Evolutionary conservation across 2,113 vertebrate genomes (phyloP).

Genomic region (Ciconia stormi): DNA sequence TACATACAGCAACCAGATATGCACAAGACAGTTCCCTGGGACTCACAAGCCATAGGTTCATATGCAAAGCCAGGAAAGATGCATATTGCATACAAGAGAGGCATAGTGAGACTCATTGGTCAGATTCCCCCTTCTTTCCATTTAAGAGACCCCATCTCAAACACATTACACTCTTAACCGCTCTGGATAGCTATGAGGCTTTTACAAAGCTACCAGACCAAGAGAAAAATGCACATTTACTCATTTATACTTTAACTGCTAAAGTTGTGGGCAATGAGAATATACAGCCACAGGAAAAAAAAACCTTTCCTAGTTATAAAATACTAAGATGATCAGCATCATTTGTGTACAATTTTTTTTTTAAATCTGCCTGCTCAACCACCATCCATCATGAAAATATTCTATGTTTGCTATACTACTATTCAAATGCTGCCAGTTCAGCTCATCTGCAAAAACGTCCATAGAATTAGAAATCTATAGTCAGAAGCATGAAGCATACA

Average conservation of each 20-base stretch:
- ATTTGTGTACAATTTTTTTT: background rate
- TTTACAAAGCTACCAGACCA: background rate
- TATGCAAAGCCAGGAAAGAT: background rate
- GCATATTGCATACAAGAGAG: background rate
- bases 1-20: background rate
- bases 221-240: background rate
- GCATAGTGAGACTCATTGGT: background rate
- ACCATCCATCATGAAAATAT: background rate
- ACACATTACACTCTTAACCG: background rate
- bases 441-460: background rate
- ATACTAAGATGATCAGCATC: background rate
- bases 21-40: background rate
- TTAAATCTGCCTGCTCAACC: background rate
- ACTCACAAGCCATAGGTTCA: background rate
- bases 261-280: background rate
- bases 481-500: background rate
- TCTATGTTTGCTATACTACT: background rate
- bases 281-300: background rate
- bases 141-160: background rate
- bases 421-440: background rate
- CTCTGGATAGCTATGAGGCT: background rate
- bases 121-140: background rate
- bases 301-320: background rate
- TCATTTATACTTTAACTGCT: background rate
- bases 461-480: background rate